Percentiles rank a stretch among this genome's conserved stretches.
Evolutionary conservation across 1,140 invertebrate species (phyloP).

Genomic region (Parapsyche elsis): DNA sequence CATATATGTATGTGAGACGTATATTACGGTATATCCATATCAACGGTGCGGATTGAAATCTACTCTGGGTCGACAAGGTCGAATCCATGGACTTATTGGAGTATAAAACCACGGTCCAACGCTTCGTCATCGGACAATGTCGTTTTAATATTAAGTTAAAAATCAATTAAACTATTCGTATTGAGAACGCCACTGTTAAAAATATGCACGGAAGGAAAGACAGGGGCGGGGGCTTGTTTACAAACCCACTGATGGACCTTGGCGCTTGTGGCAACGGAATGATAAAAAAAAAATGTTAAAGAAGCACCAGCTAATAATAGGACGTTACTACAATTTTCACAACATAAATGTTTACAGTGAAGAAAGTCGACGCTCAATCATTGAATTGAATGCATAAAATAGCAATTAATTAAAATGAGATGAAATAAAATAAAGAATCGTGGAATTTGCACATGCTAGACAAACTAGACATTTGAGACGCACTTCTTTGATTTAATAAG

Average conservation of each 20-base stretch:
- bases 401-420: no score
- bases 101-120: conserved; percentile 51
- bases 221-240: conserved; percentile 6
- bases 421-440: no score
- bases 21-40: conserved; percentile 40
- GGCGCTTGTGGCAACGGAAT: background rate
- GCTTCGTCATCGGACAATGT: conserved; percentile 22
- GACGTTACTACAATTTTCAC: background rate
- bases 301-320: background rate
- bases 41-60: conserved; percentile 44
- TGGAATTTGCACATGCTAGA: no score
- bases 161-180: background rate
- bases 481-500: no score
- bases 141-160: background rate
- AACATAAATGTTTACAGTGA: background rate
- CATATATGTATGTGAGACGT: background rate
- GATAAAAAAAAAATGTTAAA: conserved; percentile 6
- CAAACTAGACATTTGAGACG: no score
- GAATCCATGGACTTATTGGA: conserved; percentile 52
- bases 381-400: background rate
- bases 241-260: conserved; percentile 13
- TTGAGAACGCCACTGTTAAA: background rate
- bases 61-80: conserved; percentile 50
- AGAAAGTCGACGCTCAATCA: background rate
- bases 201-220: background rate